Evolutionary conservation across 2,888 invertebrate genomes (phyloP), one percentile per base, ranked within the genome.

Genomic region (Drosophila subquinaria): DNA sequence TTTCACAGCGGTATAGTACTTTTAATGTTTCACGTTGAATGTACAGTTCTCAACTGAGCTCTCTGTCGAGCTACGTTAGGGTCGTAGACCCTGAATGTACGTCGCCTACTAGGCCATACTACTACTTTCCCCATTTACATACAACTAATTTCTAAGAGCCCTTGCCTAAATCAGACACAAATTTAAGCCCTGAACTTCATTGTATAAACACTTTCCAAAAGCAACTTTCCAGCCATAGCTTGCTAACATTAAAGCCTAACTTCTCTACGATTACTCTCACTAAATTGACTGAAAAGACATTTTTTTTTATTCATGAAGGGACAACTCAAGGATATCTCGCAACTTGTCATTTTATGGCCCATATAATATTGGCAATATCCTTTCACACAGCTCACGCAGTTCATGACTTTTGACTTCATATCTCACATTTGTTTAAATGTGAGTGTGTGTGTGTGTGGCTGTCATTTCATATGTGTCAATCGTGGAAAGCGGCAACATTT

Each of bases 401-500:
- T 56, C 56, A 33, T 36, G 38, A 42, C 64, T 55, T 56, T 50
- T 60, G 50, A 40, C 60, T 33, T 40, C 50, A 51, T 51, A 50
- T 57, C 50, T 50, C 59, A 48, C 17, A 64, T 57, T 35, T 65
- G 30, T 27, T 40, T 38, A 30, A 43, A 20, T 38, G 47, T 23
- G 40, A 47, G 56, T 48, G n/a, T 17, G n/a, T 27, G 38, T 33
- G 53, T 35, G 45, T 55, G 23, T 63, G 23, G 47, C 3, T 57
- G 33, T 30, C 59, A 62, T 70, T 70, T 67, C 48, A 62, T 70
- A 70, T 70, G 66, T 53, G 45, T 56, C 59, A 60, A 60, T 59
- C 27, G 60, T 42, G 65, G 13, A 57, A 48, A 64, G 63, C 52
- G 63, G 9, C 47, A 55, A 43, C 77, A 73, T 77, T 81, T 70